These are phyloP conservation scores for Lasioglossum marginatum DNA, from an alignment of 2,888 invertebrate genomes.

Conservation along the genomic window DNA sequence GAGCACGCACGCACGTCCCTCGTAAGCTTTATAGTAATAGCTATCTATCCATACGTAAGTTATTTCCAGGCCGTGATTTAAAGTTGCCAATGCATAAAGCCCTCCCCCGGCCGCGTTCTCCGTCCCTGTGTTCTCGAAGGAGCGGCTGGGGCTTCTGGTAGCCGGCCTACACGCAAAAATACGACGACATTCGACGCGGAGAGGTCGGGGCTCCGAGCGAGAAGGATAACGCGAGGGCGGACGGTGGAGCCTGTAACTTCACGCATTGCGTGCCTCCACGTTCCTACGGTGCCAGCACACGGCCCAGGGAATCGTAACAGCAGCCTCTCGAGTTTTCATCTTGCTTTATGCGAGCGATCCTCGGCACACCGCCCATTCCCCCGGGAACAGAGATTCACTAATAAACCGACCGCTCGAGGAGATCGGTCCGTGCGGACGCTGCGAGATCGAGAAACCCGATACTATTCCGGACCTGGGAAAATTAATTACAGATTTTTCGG, in stretches of 20 bases:
- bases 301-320: slow-evolving; percentile 51
- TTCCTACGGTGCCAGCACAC: slow-evolving; percentile 43
- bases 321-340: slow-evolving; percentile 55
- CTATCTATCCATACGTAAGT: slow-evolving; percentile 72
- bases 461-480: slow-evolving; percentile 35
- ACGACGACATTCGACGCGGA: slow-evolving; percentile 44
- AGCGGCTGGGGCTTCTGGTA: slow-evolving; percentile 46
- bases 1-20: slow-evolving; percentile 63
- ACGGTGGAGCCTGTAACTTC: slow-evolving; percentile 41
- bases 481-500: slow-evolving; percentile 41
- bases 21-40: slow-evolving; percentile 69
- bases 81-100: slow-evolving; percentile 73
- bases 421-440: slow-evolving; percentile 18
- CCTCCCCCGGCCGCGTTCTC: not conserved
- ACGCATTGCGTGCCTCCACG: slow-evolving; percentile 60
- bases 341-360: slow-evolving; percentile 48
- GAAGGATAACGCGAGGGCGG: slow-evolving; percentile 54
- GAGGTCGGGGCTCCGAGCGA: slow-evolving; percentile 23
- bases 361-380: slow-evolving; percentile 56
- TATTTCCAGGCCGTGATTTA: slow-evolving; percentile 75
- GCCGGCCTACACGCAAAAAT: slow-evolving; percentile 54
- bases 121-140: slow-evolving; percentile 23
- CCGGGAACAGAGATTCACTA: slow-evolving; percentile 55
- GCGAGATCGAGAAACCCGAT: slow-evolving; percentile 37
- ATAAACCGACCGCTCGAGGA: slow-evolving; percentile 48